Percentiles rank a stretch among this genome's conserved stretches.
Conservation (phyloP, 2,888 invertebrate genomes). For the Athalia rosae region DNA sequence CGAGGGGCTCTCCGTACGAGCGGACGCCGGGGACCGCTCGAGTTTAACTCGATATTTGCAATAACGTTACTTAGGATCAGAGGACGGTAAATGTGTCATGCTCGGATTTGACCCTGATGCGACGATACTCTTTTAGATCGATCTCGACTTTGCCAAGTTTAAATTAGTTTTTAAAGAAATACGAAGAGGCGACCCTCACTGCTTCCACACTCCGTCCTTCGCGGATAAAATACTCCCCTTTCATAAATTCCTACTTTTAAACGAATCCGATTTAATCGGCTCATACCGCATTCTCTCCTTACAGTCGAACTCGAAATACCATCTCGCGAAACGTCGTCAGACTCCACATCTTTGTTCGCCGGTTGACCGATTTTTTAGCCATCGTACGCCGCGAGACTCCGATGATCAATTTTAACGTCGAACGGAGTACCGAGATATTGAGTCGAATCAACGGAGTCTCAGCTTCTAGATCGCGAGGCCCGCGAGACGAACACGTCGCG, state of each 20-base stretch:
- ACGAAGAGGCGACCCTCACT: neutral
- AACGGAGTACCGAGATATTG: too few relatives aligned
- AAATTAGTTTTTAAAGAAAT: neutral
- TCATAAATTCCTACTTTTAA: too few relatives aligned
- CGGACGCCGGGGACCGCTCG: constrained; percentile 13
- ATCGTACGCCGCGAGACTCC: too few relatives aligned
- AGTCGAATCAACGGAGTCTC: constrained; percentile 13
- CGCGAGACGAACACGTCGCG: neutral
- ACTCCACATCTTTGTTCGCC: too few relatives aligned
- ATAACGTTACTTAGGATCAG: neutral
- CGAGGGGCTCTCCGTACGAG: constrained; percentile 11
- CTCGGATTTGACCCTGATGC: neutral
- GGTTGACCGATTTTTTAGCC: too few relatives aligned
- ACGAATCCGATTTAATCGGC: too few relatives aligned
- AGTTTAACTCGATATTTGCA: constrained; percentile 25
- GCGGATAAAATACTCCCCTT: too few relatives aligned
- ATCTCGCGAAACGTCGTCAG: too few relatives aligned
- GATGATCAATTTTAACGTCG: too few relatives aligned
- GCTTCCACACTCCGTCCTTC: too few relatives aligned
- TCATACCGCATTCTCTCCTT: too few relatives aligned
- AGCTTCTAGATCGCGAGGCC: neutral
- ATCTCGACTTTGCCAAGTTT: neutral
- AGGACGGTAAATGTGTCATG: neutral
- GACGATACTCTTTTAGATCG: neutral
- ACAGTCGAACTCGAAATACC: too few relatives aligned